Evolutionary conservation across 2,888 invertebrate genomes (phyloP).

Genomic region (Chrysomela aeneicollis): DNA sequence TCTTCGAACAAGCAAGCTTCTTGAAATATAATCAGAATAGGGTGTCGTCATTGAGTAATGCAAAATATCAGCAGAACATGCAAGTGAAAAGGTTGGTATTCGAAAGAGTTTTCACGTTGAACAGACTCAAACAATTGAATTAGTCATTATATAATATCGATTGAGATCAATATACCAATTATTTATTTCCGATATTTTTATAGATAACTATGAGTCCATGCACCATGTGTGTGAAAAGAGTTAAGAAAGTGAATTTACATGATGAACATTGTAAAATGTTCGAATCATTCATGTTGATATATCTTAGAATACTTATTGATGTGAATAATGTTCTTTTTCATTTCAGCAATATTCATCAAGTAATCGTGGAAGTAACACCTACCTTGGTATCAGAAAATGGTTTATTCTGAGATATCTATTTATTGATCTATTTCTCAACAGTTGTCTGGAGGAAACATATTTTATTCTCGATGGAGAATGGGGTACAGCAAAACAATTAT

Average conservation of each 20-base stretch:
- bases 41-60: too few relatives aligned
- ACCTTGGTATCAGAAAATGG: slow-evolving; percentile 15
- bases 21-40: too few relatives aligned
- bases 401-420: slow-evolving; percentile 6
- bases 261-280: slow-evolving; percentile 19
- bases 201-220: slow-evolving; percentile 1
- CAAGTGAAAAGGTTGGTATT: not conserved
- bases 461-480: not conserved
- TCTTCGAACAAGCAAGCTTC: too few relatives aligned
- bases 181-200: too few relatives aligned
- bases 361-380: slow-evolving; percentile 11
- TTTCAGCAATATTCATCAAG: slow-evolving; percentile 5
- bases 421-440: not conserved
- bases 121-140: too few relatives aligned
- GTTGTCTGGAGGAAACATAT: not conserved
- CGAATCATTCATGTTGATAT: not conserved
- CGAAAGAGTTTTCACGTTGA: too few relatives aligned
- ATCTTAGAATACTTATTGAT: too few relatives aligned
- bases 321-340: not conserved
- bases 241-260: slow-evolving; percentile 18
- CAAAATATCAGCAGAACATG: not conserved
- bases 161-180: too few relatives aligned
- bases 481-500: slow-evolving; percentile 1
- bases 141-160: too few relatives aligned
- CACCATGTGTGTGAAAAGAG: not conserved